A percentile compares a stretch with the other conserved stretches of the same genome.
phyloP scores from a whole-genome alignment of 2,113 vertebrate species.

The Alectura lathami region DNA sequence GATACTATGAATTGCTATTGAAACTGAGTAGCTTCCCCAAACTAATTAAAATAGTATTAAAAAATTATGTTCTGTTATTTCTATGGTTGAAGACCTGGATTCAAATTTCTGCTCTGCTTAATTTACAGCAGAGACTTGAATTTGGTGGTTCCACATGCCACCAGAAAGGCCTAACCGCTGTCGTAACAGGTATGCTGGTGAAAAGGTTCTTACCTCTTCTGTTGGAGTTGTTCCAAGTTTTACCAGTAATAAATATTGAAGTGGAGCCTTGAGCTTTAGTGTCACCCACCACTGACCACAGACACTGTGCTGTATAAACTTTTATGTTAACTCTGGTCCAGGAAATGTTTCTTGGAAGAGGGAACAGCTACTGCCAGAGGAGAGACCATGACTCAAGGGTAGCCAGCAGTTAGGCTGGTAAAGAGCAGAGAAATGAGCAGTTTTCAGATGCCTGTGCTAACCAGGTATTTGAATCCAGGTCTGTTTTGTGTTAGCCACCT shows the following conservation, averaged over 20 bases:
- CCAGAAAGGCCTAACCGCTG: neutral
- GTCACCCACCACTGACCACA: neutral
- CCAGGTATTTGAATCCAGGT: neutral
- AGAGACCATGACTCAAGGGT: neutral
- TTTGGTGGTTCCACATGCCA: neutral
- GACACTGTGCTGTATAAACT: neutral
- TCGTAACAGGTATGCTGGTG: rapidly evolving
- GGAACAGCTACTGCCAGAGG: neutral
- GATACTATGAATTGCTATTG: neutral
- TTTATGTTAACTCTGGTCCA: neutral
- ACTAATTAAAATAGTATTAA: neutral
- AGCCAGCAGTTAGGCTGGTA: neutral
- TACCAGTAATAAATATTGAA: neutral
- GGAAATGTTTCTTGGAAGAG: neutral
- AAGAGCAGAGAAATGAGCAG: neutral
- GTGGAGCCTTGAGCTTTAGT: neutral
- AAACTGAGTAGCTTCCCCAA: neutral
- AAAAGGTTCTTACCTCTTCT: neutral
- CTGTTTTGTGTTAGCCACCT: no score
- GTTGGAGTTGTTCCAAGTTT: neutral
- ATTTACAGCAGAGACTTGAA: neutral
- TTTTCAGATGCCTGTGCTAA: neutral
- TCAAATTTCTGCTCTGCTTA: neutral
- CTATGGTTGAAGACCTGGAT: neutral
- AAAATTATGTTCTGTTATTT: neutral